A percentile compares a stretch with the other conserved stretches of the same genome.
Conservation (phyloP, 2,797 vertebrate genomes). For the Thamnophis elegans region DNA sequence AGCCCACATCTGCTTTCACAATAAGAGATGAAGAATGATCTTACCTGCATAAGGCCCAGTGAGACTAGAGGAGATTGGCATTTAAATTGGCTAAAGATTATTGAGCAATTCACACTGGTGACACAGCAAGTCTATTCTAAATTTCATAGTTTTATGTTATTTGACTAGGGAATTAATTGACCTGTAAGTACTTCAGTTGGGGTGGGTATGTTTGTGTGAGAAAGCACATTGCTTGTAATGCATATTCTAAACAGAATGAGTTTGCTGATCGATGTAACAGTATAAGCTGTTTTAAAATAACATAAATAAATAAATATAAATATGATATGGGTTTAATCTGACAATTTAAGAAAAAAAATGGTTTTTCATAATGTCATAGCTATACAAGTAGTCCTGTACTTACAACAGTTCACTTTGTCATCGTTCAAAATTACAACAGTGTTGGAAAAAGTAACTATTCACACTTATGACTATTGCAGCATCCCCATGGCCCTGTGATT, state of each 20-base stretch:
- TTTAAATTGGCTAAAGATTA: neutral
- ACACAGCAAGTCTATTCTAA: neutral
- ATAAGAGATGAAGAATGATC: neutral
- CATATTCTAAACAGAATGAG: neutral
- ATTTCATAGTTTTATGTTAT: slow-evolving; percentile 2
- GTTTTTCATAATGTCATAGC: neutral
- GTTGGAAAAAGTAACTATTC: neutral
- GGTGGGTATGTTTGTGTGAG: neutral
- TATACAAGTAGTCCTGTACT: neutral
- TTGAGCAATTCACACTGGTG: neutral
- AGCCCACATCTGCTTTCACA: slow-evolving; percentile 1
- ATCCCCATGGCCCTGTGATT: neutral
- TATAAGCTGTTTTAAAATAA: neutral
- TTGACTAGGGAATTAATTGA: slow-evolving; percentile 18
- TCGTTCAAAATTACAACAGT: neutral
- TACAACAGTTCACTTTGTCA: neutral
- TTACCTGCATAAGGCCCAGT: neutral
- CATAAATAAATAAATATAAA: neutral
- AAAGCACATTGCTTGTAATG: neutral
- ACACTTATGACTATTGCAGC: neutral
- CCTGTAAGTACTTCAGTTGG: neutral
- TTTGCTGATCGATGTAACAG: neutral
- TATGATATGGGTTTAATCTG: neutral
- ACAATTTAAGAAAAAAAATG: neutral
- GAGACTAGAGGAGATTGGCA: neutral